Conservation (phyloP, 2,113 vertebrate species). For the Ranitomeya variabilis region DNA sequence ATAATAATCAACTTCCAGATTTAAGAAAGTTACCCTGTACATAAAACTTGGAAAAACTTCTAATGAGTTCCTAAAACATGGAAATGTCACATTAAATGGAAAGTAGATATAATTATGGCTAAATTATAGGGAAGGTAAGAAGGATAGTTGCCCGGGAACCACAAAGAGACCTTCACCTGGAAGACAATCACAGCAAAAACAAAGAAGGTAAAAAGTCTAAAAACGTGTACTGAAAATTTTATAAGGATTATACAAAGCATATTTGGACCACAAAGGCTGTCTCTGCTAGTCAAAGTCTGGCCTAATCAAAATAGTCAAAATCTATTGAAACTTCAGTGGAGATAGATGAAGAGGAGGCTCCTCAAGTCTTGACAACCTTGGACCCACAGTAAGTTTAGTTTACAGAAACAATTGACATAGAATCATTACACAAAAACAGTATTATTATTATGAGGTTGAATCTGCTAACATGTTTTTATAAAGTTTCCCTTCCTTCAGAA, state of each 20-base stretch:
- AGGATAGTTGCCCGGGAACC: neutral
- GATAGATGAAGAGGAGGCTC: too few relatives aligned
- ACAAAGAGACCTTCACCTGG: neutral
- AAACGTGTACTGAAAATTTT: neutral
- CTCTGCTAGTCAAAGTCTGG: too few relatives aligned
- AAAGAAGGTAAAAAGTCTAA: neutral
- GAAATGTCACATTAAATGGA: neutral
- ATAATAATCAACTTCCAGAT: slow-evolving; percentile 46
- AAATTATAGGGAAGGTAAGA: neutral
- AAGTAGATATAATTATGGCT: neutral
- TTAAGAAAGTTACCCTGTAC: slow-evolving; percentile 25
- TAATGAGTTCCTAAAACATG: neutral
- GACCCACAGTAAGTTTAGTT: neutral
- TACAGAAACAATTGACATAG: neutral
- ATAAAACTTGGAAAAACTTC: neutral
- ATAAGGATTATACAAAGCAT: too few relatives aligned
- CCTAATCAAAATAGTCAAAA: too few relatives aligned
- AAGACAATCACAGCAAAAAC: neutral
- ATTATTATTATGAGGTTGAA: too few relatives aligned
- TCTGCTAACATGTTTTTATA: too few relatives aligned
- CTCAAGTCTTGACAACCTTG: too few relatives aligned
- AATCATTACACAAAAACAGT: neutral
- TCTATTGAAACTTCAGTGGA: too few relatives aligned
- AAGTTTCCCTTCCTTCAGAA: too few relatives aligned
- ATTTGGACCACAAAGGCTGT: too few relatives aligned